phyloP scores from a whole-genome alignment of 2,797 vertebrate genomes.

The Champsocephalus gunnari region DNA sequence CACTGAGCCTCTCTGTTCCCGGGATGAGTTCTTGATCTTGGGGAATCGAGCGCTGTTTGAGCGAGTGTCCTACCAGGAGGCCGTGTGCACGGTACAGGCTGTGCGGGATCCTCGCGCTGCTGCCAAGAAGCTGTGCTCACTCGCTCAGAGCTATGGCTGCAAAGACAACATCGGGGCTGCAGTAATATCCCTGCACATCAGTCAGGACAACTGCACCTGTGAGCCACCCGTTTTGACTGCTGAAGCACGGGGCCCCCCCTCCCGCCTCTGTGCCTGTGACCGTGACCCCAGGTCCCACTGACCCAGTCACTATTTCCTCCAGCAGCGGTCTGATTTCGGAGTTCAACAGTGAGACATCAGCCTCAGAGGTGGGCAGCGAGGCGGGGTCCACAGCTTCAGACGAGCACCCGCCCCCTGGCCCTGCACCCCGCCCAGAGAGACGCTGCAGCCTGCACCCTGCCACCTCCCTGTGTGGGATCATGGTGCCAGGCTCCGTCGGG shows the following conservation, averaged over 20 bases:
- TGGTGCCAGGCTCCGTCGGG: slow-evolving; percentile 61
- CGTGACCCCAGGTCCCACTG: slow-evolving; percentile 75
- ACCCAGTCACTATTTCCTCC: slow-evolving; percentile 88
- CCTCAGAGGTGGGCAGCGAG: slow-evolving; percentile 95
- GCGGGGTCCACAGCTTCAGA: slow-evolving; percentile 96
- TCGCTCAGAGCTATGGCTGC: slow-evolving; percentile 97
- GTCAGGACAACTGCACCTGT: slow-evolving; percentile 93
- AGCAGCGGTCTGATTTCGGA: slow-evolving; percentile 93
- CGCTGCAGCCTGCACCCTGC: slow-evolving; percentile 93
- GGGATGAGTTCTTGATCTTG: slow-evolving; percentile 94
- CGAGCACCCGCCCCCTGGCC: slow-evolving; percentile 85
- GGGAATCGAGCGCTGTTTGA: slow-evolving; percentile 95
- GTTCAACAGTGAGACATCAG: slow-evolving; percentile 94
- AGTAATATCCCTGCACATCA: slow-evolving; percentile 90
- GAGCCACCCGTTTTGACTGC: slow-evolving; percentile 83
- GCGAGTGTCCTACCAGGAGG: slow-evolving; percentile 90
- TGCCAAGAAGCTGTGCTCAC: slow-evolving; percentile 96
- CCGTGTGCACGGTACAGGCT: slow-evolving; percentile 88
- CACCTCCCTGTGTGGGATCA: slow-evolving; percentile 79
- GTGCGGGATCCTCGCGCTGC: slow-evolving; percentile 90
- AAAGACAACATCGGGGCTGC: slow-evolving; percentile 94
- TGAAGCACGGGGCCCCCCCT: slow-evolving; percentile 76
- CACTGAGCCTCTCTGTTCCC: slow-evolving; percentile 90
- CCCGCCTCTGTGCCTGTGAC: slow-evolving; percentile 68
- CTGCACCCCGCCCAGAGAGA: slow-evolving; percentile 87